Evolutionary conservation across 2,113 vertebrate genomes (phyloP), one percentile per base, ranked within the genome.

Genomic region (Puntigrus tetrazona): DNA sequence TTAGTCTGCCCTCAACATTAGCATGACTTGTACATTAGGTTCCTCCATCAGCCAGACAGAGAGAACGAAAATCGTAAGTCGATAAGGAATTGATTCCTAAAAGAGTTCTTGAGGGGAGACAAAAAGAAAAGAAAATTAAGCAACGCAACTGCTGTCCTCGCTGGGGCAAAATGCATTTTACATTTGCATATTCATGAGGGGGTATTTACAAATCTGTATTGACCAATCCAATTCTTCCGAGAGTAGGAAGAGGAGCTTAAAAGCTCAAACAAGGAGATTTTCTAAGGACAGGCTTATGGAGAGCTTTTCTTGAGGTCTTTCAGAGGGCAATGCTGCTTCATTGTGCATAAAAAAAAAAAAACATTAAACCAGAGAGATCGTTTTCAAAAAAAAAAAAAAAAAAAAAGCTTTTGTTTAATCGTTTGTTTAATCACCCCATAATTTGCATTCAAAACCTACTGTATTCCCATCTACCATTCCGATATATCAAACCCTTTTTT

Each of bases 151-250:
- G 22, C 36, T 67, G 67, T 72, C 22, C 22, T 43, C 63, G 10
- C 43, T 67, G 41, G 87, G 43, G 10, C 69, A 22, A 57, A 59
- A 45, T 67, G 20, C 82, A 41, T 86, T 89, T 89, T 45, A 77
- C 78, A 14, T 70, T 78, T 10, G 73, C 77, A 85, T 92, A 89
- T 86, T 91, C 80, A 90, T 88, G 84, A 88, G 76, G 52, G 73
- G 81, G 77, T 29, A 72, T 81, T 83, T 90, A 83, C 55, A 88
- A 88, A 89, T 89, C 76, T 89, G 72, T 86, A 91, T 78, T 86
- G 86, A 91, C 81, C 83, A 75, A 65, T 74, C 41, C 78, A 76
- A 45, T 55, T 75, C 73, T 78, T 74, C 82, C 27, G 65, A 81
- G 83, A 81, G 43, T 82, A 75, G 69, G 73, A 89, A 55, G 61